Evolutionary conservation across 1,140 invertebrate genomes (phyloP).

Genomic region (Brachystomella parvula): DNA sequence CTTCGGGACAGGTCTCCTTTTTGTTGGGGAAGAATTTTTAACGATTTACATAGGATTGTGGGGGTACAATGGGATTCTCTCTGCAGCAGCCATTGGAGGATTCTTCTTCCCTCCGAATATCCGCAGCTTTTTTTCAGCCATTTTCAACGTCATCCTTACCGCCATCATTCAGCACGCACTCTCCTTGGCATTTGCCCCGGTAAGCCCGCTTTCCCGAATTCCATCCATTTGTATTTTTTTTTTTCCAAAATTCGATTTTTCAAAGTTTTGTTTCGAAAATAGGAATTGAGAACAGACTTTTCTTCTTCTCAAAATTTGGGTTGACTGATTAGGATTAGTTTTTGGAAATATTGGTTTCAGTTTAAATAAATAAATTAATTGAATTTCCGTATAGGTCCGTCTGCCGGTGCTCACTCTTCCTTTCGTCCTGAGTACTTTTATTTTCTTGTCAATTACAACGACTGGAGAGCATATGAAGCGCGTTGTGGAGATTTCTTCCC

Average conservation of each 20-base stretch:
- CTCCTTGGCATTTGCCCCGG: slow-evolving; percentile 19
- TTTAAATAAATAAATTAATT: slow-evolving; percentile 36
- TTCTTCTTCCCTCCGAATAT: slow-evolving; percentile 43
- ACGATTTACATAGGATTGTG: slow-evolving; percentile 44
- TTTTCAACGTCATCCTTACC: slow-evolving; percentile 43
- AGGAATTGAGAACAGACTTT: no score
- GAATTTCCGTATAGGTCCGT: slow-evolving; percentile 38
- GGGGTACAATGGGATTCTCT: slow-evolving; percentile 46
- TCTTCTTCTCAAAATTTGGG: no score
- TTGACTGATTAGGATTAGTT: no score
- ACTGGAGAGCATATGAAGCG: slow-evolving; percentile 32
- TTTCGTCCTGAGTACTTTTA: slow-evolving; percentile 42
- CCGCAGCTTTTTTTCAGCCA: slow-evolving; percentile 42
- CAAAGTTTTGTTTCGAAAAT: no score
- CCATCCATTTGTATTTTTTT: not conserved
- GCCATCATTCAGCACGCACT: slow-evolving; percentile 41
- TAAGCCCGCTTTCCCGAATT: slow-evolving; percentile 14
- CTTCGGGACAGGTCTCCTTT: not conserved
- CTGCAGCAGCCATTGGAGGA: slow-evolving; percentile 43
- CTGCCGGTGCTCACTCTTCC: slow-evolving; percentile 44
- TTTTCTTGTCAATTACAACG: slow-evolving; percentile 43
- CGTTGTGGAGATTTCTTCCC: slow-evolving; percentile 39
- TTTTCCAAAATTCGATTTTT: no score
- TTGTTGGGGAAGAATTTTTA: not conserved
- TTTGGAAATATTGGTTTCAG: no score